phyloP scores from a whole-genome alignment of 2,888 invertebrate genomes.

The Aplocera efformata region DNA sequence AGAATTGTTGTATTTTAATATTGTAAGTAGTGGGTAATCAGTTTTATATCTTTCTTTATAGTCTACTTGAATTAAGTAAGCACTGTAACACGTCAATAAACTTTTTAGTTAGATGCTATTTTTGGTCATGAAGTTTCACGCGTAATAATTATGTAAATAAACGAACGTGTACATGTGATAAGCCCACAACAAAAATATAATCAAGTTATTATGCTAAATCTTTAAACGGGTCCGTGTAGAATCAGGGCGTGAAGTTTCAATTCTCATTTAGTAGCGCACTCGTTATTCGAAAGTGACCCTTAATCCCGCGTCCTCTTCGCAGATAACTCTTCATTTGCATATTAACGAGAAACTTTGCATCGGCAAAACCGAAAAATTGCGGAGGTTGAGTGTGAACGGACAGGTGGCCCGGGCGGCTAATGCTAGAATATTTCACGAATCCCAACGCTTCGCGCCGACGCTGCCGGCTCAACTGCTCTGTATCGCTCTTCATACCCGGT shows the following conservation, averaged over 20 bases:
- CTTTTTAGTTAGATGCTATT: constrained; percentile 47
- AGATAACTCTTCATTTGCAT: constrained; percentile 77
- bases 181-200: constrained; percentile 56
- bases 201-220: constrained; percentile 66
- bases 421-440: constrained; percentile 58
- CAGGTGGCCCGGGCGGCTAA: constrained; percentile 61
- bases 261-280: constrained; percentile 57
- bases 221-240: constrained; percentile 59
- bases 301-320: constrained; percentile 59
- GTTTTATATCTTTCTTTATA: constrained; percentile 59
- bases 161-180: constrained; percentile 45
- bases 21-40: constrained; percentile 45
- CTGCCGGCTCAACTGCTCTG: constrained; percentile 18
- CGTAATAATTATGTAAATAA: constrained; percentile 54
- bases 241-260: constrained; percentile 60
- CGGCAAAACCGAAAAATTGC: constrained; percentile 69
- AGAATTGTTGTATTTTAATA: constrained; percentile 46
- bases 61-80: constrained; percentile 57
- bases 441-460: constrained; percentile 27
- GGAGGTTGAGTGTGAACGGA: constrained; percentile 63
- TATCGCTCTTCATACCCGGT: constrained; percentile 1
- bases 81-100: constrained; percentile 56
- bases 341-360: constrained; percentile 78
- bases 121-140: constrained; percentile 47
- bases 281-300: constrained; percentile 62